Conservation (phyloP, 1,140 invertebrate species). For the Drosophila quadrilineata region DNA sequence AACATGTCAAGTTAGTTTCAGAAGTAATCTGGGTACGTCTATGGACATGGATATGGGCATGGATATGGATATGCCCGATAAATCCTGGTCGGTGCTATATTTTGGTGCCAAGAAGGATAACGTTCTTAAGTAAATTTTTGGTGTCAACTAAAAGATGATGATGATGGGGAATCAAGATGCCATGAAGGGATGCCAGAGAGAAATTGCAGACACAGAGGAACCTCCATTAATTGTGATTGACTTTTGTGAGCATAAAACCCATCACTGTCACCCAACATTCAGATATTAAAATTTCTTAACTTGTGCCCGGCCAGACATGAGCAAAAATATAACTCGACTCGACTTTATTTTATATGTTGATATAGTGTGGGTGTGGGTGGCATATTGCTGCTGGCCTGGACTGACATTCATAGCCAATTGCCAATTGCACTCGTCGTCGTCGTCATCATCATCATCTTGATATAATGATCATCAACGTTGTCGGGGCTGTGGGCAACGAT, state of each 20-base stretch:
- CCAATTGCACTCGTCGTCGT: slow-evolving; percentile 41
- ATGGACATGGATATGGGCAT: too few relatives aligned
- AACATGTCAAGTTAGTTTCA: too few relatives aligned
- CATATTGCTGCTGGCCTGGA: background rate
- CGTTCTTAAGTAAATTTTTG: slow-evolving; percentile 33
- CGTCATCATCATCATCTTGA: slow-evolving; percentile 9
- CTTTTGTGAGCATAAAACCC: slow-evolving; percentile 22
- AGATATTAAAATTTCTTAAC: slow-evolving; percentile 50
- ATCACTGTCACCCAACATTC: slow-evolving; percentile 33
- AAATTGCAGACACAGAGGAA: background rate
- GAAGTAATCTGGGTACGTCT: too few relatives aligned
- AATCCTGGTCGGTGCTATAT: slow-evolving; percentile 74
- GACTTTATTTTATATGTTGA: slow-evolving; percentile 3
- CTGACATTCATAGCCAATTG: slow-evolving; percentile 36
- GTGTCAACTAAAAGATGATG: background rate
- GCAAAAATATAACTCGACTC: slow-evolving; percentile 42
- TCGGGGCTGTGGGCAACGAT: slow-evolving; percentile 45
- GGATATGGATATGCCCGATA: slow-evolving; percentile 56
- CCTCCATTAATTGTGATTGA: slow-evolving; percentile 46
- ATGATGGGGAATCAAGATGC: too few relatives aligned
- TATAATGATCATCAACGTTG: too few relatives aligned
- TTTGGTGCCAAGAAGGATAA: slow-evolving; percentile 42
- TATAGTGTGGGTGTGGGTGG: slow-evolving; percentile 33
- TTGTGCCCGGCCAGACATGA: too few relatives aligned
- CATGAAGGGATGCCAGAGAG: too few relatives aligned